Conservation (phyloP, 2,113 vertebrate genomes). For the Lasiurus cinereus region DNA sequence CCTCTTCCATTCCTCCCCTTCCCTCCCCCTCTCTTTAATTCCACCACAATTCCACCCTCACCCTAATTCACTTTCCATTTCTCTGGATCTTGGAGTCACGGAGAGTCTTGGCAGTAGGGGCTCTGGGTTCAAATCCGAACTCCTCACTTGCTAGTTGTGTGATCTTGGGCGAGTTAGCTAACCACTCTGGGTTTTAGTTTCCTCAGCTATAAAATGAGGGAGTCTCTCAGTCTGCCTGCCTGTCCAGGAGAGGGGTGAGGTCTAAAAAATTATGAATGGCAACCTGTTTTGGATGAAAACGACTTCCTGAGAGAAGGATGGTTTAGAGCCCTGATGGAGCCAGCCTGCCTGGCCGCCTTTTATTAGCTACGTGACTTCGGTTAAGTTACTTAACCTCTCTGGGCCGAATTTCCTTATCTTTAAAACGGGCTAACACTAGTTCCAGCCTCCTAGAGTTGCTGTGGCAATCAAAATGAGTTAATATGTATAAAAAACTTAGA, state of each 20-base stretch:
- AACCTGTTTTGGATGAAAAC: background rate
- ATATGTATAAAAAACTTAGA: background rate
- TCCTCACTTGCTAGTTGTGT: constrained; percentile 19
- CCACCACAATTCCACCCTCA: background rate
- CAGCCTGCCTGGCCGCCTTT: background rate
- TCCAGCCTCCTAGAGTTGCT: background rate
- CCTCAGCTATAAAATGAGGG: background rate
- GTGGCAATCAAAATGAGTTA: background rate
- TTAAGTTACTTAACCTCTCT: constrained; percentile 20
- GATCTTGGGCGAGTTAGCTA: constrained; percentile 33
- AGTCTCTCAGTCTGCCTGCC: background rate
- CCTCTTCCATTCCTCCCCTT: background rate
- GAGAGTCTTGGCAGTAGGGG: background rate
- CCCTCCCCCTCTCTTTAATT: background rate
- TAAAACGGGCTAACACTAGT: constrained; percentile 8
- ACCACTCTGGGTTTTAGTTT: constrained; percentile 8
- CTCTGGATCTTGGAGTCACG: background rate
- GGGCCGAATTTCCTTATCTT: constrained; percentile 29
- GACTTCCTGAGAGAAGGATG: background rate
- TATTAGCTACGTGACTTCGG: background rate
- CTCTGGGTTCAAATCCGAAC: background rate
- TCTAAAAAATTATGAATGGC: background rate
- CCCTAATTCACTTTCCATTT: background rate
- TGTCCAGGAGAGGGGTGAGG: background rate
- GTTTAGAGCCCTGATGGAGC: background rate